phyloP scores from a whole-genome alignment of 2,888 invertebrate genomes.

The Dicyrtoma fusca region DNA sequence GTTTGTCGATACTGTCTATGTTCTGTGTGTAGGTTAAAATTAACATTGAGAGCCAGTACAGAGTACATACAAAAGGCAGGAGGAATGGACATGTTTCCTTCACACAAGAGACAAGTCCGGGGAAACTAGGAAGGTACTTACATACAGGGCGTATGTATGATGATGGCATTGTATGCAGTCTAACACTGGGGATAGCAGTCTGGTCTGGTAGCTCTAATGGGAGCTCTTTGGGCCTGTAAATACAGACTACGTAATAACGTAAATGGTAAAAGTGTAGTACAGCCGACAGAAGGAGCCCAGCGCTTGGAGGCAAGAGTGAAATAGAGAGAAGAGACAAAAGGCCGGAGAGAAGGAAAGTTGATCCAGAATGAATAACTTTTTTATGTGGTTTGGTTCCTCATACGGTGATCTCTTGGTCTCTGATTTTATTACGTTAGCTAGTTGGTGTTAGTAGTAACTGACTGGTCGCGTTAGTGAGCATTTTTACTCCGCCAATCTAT shows the following conservation, averaged over 20 bases:
- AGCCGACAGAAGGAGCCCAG: not conserved
- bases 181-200: no score
- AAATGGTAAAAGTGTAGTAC: not conserved
- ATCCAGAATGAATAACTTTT: constrained; percentile 36
- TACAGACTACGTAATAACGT: not conserved
- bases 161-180: no score
- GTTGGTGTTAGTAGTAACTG: constrained; percentile 6
- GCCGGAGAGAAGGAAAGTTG: constrained; percentile 30
- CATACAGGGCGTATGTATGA: no score
- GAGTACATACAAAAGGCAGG: no score
- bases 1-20: not conserved
- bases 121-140: no score
- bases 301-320: not conserved
- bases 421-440: constrained; percentile 28
- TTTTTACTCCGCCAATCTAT: constrained; percentile 20
- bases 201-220: no score
- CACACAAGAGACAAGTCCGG: not conserved
- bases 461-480: constrained; percentile 15
- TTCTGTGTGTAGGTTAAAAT: not conserved
- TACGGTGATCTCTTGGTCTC: constrained; percentile 4
- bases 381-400: constrained; percentile 28
- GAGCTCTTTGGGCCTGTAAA: not conserved
- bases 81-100: constrained; percentile 8
- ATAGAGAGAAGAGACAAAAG: constrained; percentile 4
- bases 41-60: not conserved